Evolutionary conservation across 2,888 invertebrate species (phyloP).

Genomic region (Bombylius major): DNA sequence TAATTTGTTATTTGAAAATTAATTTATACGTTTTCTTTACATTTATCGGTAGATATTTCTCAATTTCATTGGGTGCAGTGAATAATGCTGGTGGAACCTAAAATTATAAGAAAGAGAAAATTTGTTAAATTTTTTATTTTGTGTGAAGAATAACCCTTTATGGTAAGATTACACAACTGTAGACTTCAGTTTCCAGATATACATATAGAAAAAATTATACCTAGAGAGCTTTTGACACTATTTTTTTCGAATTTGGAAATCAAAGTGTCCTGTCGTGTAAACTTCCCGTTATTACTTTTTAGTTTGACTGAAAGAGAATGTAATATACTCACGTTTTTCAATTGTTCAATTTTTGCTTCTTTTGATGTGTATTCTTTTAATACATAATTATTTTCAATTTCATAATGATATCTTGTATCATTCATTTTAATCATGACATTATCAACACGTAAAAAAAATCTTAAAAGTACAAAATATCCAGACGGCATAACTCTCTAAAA

Average conservation of each 20-base stretch:
- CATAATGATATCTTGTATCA: conserved; percentile 78
- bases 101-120: conserved; percentile 9
- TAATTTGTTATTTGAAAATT: conserved; percentile 22
- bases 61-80: conserved; percentile 55
- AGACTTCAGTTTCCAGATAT: conserved; percentile 3
- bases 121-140: too few species aligned
- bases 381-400: conserved; percentile 62
- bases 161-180: too few species aligned
- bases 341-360: conserved; percentile 57
- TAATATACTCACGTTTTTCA: conserved; percentile 42
- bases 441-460: conserved; percentile 91
- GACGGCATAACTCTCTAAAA: conserved; percentile 88
- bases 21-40: conserved; percentile 37
- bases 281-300: too few species aligned
- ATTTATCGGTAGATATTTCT: conserved; percentile 49
- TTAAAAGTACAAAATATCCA: conserved; percentile 77
- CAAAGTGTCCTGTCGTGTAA: too few species aligned
- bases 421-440: conserved; percentile 76
- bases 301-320: too few species aligned
- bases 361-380: conserved; percentile 70
- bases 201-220: not conserved
- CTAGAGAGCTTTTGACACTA: not conserved
- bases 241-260: not conserved
- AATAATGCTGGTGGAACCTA: conserved; percentile 47
- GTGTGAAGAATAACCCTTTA: too few species aligned